Evolutionary conservation across 2,888 invertebrate species (phyloP).

Genomic region (Salticus scenicus): DNA sequence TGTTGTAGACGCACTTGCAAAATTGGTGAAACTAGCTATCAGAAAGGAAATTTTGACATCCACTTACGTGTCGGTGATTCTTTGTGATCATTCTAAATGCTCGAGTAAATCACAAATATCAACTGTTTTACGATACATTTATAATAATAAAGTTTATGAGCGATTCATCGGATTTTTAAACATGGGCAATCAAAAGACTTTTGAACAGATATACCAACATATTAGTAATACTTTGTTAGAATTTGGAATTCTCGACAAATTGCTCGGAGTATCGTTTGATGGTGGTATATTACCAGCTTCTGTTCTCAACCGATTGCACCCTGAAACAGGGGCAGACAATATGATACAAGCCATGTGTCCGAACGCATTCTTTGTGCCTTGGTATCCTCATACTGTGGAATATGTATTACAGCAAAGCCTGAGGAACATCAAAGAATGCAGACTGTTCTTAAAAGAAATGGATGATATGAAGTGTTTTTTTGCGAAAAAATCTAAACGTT

Average conservation of each 20-base stretch:
- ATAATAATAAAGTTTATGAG: neutral
- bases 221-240: neutral
- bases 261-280: neutral
- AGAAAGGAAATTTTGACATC: neutral
- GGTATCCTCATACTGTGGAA: neutral
- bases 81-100: neutral
- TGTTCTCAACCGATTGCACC: neutral
- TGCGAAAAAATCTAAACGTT: neutral
- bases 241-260: neutral
- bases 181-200: neutral
- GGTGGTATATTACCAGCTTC: neutral
- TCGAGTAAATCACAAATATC: neutral
- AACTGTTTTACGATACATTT: neutral
- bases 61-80: neutral
- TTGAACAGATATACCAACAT: neutral
- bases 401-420: neutral
- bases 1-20: neutral
- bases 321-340: no score
- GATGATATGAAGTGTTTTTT: neutral
- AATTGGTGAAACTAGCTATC: neutral
- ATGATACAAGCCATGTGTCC: neutral
- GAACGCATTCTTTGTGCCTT: neutral
- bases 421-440: neutral
- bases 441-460: neutral
- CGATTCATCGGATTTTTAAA: neutral